Evolutionary conservation across 2,113 vertebrate species (phyloP), one percentile per base, ranked within the genome.

Genomic region (Syrmaticus mikado): DNA sequence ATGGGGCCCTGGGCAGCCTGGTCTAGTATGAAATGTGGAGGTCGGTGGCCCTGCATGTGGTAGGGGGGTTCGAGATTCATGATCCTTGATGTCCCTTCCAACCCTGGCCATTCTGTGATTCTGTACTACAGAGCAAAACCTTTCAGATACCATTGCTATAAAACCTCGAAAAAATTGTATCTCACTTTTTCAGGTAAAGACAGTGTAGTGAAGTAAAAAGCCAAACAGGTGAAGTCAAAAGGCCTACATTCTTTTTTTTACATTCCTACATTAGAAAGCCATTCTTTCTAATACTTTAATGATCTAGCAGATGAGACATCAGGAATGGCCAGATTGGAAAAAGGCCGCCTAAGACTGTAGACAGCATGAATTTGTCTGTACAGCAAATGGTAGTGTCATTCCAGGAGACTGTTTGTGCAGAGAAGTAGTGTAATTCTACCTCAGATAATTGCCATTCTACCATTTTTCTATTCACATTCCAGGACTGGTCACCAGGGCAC

Each of bases 361-460:
- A 73, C 17, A 48, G 41, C 18, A 36, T 46, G 43, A 57, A 58
- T 94, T 46, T 89, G 32, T 85, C 87, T 76, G 82, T 67, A 46
- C 41, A 83, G 1, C 50, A 83, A 71, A 87, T 64, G 41, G 66
- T 80, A 71, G 22, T 2, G 3, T 50, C 55, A 34, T 92, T 96
- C 71, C 74, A 92, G 75, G 68, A 74, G 41, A 48, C 46, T 71
- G 34, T 68, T 73, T 87, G 30, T 87, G 41, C 34, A 83, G 46
- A 64, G 32, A 89, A 19, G 45, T 13, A 66, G 55, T 46, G 79
- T 81, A 92, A 91, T 40, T 30, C 19, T 85, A 73, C 34, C 75
- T 87, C 68, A 61, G 30, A 53, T 71, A 91, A 93, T 8, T 91
- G 72, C 41, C 22, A 68, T 85, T 73, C 45, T 90, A 48, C 92